Base-by-base conservation (phyloP, 2,797 vertebrate species). In the Oryzias dopingdopingensis region DNA sequence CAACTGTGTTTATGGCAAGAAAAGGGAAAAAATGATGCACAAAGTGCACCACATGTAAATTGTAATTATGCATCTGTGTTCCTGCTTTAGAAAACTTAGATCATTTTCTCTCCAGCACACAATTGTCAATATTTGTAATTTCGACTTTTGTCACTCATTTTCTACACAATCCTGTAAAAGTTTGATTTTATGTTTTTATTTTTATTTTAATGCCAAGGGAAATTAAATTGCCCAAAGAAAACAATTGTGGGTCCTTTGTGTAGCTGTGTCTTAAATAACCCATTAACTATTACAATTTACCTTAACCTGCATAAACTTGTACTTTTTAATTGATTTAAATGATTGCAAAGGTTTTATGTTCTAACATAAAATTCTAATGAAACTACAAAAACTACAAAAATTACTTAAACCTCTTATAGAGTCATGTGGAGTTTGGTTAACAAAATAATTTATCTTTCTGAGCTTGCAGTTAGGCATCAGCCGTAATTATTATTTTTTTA, bases 201-300 rank as follows among this genome's bases (percentile, higher is more conserved):
- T 70, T 86, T 77, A 74, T 91, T 90, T 83, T 91, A 84, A 94
- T 92, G 94, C 93, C 92, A 93, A 96, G 92, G 90, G 66, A 86
- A 92, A 93, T 90, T 87, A 88, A 95, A 95, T 93, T 94, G 92
- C 92, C 93, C 92, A 90, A 76, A 84, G 74, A 48, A 81, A 68
- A 69, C 0, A 72, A 26, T 20, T 4, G 46, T 56, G 4, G 29
- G 22, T 62, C 43, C 59, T 43, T 70, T 4, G 24, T 12, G 5
- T 37, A 20, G 13, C 18, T 32, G 6, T 23, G 1, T 29, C 42
- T 18, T 17, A n/a, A 1, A 18, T 18, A 12, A 17, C 2, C 42
- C 14, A 15, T 2, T 14, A n/a, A 3, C n/a, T 46, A 22, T 46
- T 14, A 10, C 5, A 4, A 18, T 45, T 12, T 45, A 18, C 16